Percentiles rank a stretch among this genome's conserved stretches.
These are phyloP conservation scores for Leucophenga montana DNA, from an alignment of 2,888 invertebrate genomes.

Conservation along the genomic window DNA sequence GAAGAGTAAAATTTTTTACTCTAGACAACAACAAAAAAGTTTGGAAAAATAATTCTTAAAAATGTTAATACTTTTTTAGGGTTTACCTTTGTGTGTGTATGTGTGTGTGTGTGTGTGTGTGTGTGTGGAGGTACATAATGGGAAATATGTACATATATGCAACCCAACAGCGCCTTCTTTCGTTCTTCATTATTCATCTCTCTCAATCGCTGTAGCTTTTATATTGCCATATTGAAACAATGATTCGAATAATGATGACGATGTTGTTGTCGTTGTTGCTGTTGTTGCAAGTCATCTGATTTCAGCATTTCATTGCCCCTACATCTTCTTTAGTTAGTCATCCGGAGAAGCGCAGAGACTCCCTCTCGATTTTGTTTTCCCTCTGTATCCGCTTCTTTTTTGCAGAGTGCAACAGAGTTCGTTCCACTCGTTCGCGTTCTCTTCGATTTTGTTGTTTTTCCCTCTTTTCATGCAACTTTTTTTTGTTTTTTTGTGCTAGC, in stretches of 20 bases:
- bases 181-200: neutral
- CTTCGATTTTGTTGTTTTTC: slow-evolving; percentile 42
- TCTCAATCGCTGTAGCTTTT: neutral
- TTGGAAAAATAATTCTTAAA: no score
- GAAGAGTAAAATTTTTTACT: no score
- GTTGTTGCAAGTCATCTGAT: neutral
- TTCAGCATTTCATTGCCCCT: neutral
- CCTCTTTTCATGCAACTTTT: slow-evolving; percentile 15
- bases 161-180: no score
- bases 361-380: no score
- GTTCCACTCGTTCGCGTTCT: slow-evolving; percentile 57
- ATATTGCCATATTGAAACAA: slow-evolving; percentile 32
- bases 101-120: no score
- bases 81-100: no score
- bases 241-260: slow-evolving; percentile 48
- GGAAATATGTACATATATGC: no score
- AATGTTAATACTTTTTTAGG: no score
- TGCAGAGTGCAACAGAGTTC: slow-evolving; percentile 65
- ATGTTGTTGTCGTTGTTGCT: slow-evolving; percentile 31
- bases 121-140: no score
- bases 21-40: no score
- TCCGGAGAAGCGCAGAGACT: neutral
- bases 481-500: slow-evolving; percentile 44
- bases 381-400: no score
- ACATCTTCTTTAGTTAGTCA: slow-evolving; percentile 1